Evolutionary conservation across 2,797 vertebrate species (phyloP).

Genomic region (Melanotaenia boesemani): DNA sequence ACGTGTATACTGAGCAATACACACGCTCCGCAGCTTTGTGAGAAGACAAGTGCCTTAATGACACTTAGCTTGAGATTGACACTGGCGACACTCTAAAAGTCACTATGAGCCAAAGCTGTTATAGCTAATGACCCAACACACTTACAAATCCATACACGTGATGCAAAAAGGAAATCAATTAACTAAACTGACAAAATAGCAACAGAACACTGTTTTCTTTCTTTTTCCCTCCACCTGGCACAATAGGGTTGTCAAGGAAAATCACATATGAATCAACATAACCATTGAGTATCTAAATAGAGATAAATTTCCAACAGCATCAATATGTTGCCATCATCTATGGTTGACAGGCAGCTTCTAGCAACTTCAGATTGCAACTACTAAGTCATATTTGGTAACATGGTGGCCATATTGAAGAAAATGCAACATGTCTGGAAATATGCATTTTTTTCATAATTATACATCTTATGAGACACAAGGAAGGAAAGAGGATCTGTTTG

Average conservation of each 20-base stretch:
- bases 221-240: constrained; percentile 10
- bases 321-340: no score
- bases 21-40: constrained; percentile 58
- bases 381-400: no score
- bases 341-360: no score
- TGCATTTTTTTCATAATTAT: no score
- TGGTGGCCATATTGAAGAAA: no score
- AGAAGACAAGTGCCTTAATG: constrained; percentile 68
- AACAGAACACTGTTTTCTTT: constrained; percentile 7
- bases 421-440: no score
- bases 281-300: no score
- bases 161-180: constrained; percentile 38
- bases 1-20: constrained; percentile 10
- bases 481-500: no score
- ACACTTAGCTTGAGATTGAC: constrained; percentile 65
- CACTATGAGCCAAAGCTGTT: constrained; percentile 69
- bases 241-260: not conserved
- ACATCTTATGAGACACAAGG: no score
- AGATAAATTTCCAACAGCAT: no score
- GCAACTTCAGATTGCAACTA: no score
- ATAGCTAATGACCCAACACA: constrained; percentile 62
- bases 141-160: constrained; percentile 7
- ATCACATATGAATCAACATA: no score
- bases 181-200: constrained; percentile 33
- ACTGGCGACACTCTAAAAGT: constrained; percentile 68